phyloP scores from a whole-genome alignment of 2,797 vertebrate genomes.

The Astyanax mexicanus region DNA sequence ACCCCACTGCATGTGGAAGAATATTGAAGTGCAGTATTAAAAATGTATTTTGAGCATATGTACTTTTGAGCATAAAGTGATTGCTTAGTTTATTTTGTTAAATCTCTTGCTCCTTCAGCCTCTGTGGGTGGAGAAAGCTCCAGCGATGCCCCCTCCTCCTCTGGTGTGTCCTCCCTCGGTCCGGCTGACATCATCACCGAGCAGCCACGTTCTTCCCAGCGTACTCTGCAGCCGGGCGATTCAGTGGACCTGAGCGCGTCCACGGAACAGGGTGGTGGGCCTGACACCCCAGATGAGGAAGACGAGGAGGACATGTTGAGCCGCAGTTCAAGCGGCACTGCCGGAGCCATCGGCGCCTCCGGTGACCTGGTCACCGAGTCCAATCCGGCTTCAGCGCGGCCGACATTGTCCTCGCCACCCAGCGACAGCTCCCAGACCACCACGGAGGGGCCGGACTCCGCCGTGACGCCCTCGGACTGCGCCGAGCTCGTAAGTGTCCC shows the following conservation, averaged over 20 bases:
- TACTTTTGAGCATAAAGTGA: not conserved
- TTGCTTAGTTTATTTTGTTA: not conserved
- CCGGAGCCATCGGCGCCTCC: slow-evolving; percentile 78
- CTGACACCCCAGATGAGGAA: slow-evolving; percentile 78
- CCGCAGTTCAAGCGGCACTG: slow-evolving; percentile 84
- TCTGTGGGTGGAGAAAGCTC: slow-evolving; percentile 80
- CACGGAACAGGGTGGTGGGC: slow-evolving; percentile 79
- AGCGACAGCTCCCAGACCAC: slow-evolving; percentile 98
- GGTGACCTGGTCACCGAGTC: slow-evolving; percentile 74
- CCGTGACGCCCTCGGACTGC: slow-evolving; percentile 94
- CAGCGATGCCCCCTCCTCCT: slow-evolving; percentile 73
- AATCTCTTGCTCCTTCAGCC: slow-evolving; percentile 63
- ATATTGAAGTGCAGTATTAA: too few relatives aligned
- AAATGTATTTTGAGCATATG: too few relatives aligned
- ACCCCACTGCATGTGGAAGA: too few relatives aligned
- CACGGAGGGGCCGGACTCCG: slow-evolving; percentile 96
- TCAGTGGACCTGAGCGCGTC: slow-evolving; percentile 84
- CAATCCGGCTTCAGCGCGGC: slow-evolving; percentile 83
- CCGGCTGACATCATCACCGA: slow-evolving; percentile 94
- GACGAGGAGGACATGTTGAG: slow-evolving; percentile 90
- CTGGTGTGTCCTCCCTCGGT: slow-evolving; percentile 77
- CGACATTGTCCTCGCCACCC: slow-evolving; percentile 86
- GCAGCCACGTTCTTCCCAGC: slow-evolving; percentile 94
- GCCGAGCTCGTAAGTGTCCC: slow-evolving; percentile 90
- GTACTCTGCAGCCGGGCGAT: slow-evolving; percentile 89